These are phyloP conservation scores for Odontamblyopus rebecca DNA, from an alignment of 2,797 vertebrate species.

Conservation along the genomic window DNA sequence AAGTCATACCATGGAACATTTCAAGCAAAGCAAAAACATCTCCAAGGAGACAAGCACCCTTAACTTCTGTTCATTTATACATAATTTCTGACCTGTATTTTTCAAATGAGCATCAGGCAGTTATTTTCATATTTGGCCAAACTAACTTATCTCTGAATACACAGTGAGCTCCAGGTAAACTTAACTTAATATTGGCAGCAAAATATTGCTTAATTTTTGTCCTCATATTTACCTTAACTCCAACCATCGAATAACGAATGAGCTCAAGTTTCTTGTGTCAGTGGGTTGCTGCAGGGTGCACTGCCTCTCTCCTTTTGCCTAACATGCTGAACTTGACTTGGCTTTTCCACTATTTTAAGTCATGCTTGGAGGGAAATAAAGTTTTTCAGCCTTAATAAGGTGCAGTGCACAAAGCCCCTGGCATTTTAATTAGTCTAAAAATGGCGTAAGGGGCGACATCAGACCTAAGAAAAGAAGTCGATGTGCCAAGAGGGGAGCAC, in stretches of 20 bases:
- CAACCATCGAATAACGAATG: not conserved
- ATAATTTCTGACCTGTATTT: not conserved
- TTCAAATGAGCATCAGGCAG: not conserved
- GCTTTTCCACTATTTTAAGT: constrained; percentile 29
- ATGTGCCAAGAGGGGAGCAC: constrained; percentile 35
- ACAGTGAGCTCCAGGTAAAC: not conserved
- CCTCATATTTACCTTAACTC: not conserved
- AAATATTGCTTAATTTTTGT: not conserved
- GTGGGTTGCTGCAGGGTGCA: not conserved
- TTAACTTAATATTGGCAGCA: not conserved
- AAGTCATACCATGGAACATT: too few relatives aligned
- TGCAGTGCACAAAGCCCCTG: constrained; percentile 29
- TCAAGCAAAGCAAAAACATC: too few relatives aligned
- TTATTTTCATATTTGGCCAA: not conserved
- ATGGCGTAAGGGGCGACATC: constrained; percentile 40
- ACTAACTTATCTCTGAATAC: not conserved
- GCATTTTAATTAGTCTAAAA: constrained; percentile 60
- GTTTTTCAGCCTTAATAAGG: constrained; percentile 25
- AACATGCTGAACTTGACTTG: constrained; percentile 8
- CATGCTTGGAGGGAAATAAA: not conserved
- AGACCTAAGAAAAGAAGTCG: constrained; percentile 47
- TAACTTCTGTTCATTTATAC: not conserved
- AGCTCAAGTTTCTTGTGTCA: not conserved
- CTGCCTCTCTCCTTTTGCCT: not conserved
- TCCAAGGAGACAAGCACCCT: too few relatives aligned